A percentile compares a stretch with the other conserved stretches of the same genome.
Conservation (phyloP, 2,888 invertebrate species). For the Dascillus cervinus region DNA sequence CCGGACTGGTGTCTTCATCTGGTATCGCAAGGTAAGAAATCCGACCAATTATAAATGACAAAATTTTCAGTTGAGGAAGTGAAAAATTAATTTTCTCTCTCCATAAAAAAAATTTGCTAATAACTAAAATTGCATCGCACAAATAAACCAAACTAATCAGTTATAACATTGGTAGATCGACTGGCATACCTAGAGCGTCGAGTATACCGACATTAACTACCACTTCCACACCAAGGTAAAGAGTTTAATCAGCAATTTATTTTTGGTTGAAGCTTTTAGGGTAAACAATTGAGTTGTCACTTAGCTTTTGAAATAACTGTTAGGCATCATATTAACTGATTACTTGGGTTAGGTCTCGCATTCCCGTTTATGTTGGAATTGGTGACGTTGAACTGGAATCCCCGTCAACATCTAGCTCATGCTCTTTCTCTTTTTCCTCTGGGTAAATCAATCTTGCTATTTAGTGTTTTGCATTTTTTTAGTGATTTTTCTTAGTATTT, state of each 20-base stretch:
- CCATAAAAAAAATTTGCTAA: too few relatives aligned
- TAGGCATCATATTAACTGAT: neutral
- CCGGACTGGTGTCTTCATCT: too few relatives aligned
- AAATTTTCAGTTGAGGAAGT: too few relatives aligned
- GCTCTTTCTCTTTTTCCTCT: conserved; percentile 43
- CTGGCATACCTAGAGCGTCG: conserved; percentile 81
- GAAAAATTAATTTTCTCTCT: too few relatives aligned
- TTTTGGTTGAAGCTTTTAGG: conserved; percentile 5
- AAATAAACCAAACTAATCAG: conserved; percentile 13
- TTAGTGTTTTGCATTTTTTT: conserved; percentile 17
- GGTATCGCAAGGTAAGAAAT: conserved; percentile 6
- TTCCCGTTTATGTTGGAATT: conserved; percentile 62
- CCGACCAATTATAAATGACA: neutral
- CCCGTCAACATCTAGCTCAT: conserved; percentile 42
- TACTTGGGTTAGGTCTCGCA: conserved; percentile 49
- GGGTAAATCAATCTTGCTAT: conserved; percentile 37
- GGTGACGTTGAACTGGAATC: conserved; percentile 41
- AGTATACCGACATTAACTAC: conserved; percentile 81
- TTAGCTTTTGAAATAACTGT: too few relatives aligned
- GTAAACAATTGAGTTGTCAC: too few relatives aligned
- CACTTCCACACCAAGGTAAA: conserved; percentile 68
- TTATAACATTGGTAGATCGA: conserved; percentile 45
- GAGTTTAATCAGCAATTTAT: conserved; percentile 20
- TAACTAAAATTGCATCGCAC: too few relatives aligned
- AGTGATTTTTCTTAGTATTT: conserved; percentile 4